Conservation (phyloP, 2,888 invertebrate species). For the Cheilosia vulpina region DNA sequence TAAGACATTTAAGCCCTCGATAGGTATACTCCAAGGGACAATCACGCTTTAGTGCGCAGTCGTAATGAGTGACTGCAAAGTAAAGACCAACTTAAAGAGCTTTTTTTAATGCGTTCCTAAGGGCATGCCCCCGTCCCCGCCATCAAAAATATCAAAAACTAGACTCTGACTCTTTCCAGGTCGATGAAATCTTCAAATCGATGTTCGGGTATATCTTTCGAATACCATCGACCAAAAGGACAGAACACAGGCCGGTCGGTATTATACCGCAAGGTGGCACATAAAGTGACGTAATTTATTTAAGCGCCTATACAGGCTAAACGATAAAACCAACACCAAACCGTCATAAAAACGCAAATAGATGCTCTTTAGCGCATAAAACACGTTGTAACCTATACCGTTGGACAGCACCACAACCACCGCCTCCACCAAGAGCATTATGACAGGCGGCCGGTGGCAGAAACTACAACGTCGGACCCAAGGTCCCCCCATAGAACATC, state of each 20-base stretch:
- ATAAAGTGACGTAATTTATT: conserved; percentile 66
- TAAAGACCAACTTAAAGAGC: conserved; percentile 34
- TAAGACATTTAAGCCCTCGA: conserved; percentile 37
- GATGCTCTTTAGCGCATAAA: conserved; percentile 68
- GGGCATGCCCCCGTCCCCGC: not conserved
- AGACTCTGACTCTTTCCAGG: conserved; percentile 27
- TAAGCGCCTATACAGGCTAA: conserved; percentile 53
- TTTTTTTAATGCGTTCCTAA: conserved; percentile 46
- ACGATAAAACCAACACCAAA: conserved; percentile 73
- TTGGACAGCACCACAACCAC: conserved; percentile 46
- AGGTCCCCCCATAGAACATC: conserved; percentile 28
- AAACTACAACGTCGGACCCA: not conserved
- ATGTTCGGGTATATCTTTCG: conserved; percentile 17
- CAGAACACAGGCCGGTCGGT: conserved; percentile 39
- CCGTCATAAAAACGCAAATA: conserved; percentile 71
- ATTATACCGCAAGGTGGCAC: conserved; percentile 46
- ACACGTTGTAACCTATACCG: conserved; percentile 69
- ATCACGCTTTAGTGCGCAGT: conserved; percentile 31
- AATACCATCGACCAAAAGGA: conserved; percentile 7
- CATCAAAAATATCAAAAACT: not conserved
- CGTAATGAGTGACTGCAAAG: conserved; percentile 30
- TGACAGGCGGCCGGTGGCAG: not conserved
- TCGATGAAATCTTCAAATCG: conserved; percentile 52
- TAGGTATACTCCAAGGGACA: conserved; percentile 23
- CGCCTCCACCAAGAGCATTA: not conserved